These are phyloP conservation scores for Gouania willdenowi DNA, from an alignment of 2,797 vertebrate species.

Conservation along the genomic window DNA sequence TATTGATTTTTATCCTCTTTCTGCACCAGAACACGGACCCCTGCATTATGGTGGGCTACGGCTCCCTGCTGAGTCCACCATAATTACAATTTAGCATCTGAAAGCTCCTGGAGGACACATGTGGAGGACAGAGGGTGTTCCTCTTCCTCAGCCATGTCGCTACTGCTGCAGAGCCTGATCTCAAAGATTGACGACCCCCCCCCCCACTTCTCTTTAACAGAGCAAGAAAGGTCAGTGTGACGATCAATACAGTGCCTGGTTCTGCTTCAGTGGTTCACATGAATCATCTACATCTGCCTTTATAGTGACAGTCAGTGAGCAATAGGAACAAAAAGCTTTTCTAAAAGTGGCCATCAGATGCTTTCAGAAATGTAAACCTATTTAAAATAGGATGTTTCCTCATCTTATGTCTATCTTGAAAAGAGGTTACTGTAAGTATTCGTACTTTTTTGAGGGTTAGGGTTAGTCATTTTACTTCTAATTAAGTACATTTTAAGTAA, in stretches of 20 bases:
- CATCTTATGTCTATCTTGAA: too few species aligned
- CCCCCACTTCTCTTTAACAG: constrained; percentile 31
- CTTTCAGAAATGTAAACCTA: too few species aligned
- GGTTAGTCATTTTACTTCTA: too few species aligned
- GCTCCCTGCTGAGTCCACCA: constrained; percentile 8
- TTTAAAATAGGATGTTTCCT: too few species aligned
- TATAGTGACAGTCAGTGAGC: constrained; percentile 15
- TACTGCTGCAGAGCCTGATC: constrained; percentile 5
- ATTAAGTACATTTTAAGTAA: too few species aligned
- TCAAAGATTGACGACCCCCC: constrained; percentile 33
- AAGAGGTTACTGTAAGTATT: too few species aligned
- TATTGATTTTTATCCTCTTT: constrained; percentile 1
- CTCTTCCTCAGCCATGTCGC: constrained; percentile 6
- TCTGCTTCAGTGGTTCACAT: constrained; percentile 38
- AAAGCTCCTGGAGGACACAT: constrained; percentile 26
- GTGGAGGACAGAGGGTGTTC: not conserved
- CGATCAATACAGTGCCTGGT: constrained; percentile 57
- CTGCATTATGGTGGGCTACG: not conserved
- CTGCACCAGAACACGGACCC: not conserved
- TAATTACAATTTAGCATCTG: constrained; percentile 9
- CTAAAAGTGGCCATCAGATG: too few species aligned
- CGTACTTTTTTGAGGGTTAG: too few species aligned
- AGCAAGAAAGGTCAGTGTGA: constrained; percentile 57
- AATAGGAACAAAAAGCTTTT: constrained; percentile 11
- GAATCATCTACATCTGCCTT: constrained; percentile 36